Conservation (phyloP, 2,888 invertebrate genomes). For the Chironomus riparius region DNA sequence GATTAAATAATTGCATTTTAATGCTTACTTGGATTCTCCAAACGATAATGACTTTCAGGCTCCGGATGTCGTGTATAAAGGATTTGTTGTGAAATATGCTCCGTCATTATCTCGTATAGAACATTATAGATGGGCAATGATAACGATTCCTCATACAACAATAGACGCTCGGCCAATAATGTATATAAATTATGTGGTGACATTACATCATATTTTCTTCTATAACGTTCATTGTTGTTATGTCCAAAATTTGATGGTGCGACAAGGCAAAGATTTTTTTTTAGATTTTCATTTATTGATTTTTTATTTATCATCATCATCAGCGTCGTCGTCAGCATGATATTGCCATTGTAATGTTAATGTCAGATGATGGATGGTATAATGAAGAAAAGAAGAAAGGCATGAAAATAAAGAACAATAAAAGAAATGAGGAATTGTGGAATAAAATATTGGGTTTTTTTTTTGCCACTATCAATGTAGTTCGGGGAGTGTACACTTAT, state of each 20-base stretch:
- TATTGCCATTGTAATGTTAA: not conserved
- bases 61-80: conserved; percentile 89
- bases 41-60: conserved; percentile 86
- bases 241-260: not conserved
- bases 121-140: conserved; percentile 96
- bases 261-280: not conserved
- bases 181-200: conserved; percentile 97
- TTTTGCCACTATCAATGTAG: too few species aligned
- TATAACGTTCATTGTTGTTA: conserved; percentile 38
- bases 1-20: not conserved
- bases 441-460: not conserved
- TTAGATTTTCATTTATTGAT: not conserved
- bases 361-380: too few species aligned
- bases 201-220: conserved; percentile 98
- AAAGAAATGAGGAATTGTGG: not conserved
- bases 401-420: not conserved
- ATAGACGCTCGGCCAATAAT: conserved; percentile 82
- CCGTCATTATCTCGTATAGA: conserved; percentile 96
- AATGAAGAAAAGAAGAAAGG: too few species aligned
- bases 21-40: conserved; percentile 91
- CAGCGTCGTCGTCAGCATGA: not conserved
- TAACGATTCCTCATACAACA: conserved; percentile 79
- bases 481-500: too few species aligned
- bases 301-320: not conserved
- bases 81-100: conserved; percentile 92